These are phyloP conservation scores for Orthonevra nobilis DNA, from an alignment of 2,888 invertebrate genomes.

Conservation along the genomic window DNA sequence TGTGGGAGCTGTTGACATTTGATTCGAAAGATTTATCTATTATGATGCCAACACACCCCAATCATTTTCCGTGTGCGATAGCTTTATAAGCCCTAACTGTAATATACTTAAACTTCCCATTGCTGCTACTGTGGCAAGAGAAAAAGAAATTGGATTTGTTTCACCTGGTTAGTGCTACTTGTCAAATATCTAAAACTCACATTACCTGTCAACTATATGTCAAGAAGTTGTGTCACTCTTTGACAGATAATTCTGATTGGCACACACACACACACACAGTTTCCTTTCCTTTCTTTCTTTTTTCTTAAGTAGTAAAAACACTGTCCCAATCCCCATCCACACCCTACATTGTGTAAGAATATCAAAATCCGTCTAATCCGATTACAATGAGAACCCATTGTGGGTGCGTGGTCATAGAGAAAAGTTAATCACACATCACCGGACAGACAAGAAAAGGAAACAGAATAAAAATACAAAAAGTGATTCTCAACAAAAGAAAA, in stretches of 20 bases:
- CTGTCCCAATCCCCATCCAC: slow-evolving; percentile 33
- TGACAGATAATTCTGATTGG: slow-evolving; percentile 64
- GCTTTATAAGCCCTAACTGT: no score
- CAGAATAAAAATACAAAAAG: slow-evolving; percentile 6
- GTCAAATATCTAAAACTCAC: slow-evolving; percentile 47
- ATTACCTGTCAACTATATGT: slow-evolving; percentile 62
- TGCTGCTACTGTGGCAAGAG: slow-evolving; percentile 39
- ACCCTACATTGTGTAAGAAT: slow-evolving; percentile 24
- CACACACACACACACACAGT: no score
- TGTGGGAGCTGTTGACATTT: slow-evolving; percentile 53
- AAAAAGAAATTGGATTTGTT: slow-evolving; percentile 9
- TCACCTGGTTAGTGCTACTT: slow-evolving; percentile 25
- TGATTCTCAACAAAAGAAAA: slow-evolving; percentile 20
- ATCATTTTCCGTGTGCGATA: slow-evolving; percentile 28
- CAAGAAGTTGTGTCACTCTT: slow-evolving; percentile 55
- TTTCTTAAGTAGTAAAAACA: slow-evolving; percentile 10
- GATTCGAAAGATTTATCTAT: slow-evolving; percentile 53
- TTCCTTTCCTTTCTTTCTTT: no score
- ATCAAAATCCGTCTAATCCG: slow-evolving; percentile 62
- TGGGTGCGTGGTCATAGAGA: slow-evolving; percentile 60
- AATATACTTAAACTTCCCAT: background rate
- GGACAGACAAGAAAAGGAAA: slow-evolving; percentile 24
- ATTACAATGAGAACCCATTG: slow-evolving; percentile 56
- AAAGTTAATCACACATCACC: slow-evolving; percentile 65
- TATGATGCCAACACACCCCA: slow-evolving; percentile 56